Conservation (phyloP, 2,797 vertebrate genomes). For the Ptychobarbus kaznakovi region DNA sequence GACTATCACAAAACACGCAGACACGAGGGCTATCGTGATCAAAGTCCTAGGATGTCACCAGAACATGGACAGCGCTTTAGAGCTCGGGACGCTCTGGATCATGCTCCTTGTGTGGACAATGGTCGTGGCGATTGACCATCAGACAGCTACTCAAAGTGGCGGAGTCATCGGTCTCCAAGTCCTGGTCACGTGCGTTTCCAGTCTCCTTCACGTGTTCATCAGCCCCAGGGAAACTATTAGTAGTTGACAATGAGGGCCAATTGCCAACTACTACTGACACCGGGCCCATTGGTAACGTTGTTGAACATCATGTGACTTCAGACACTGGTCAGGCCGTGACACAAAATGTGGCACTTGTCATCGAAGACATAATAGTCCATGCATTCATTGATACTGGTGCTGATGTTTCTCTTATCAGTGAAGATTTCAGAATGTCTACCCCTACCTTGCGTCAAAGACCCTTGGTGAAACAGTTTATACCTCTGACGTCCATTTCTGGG, state of each 20-base stretch:
- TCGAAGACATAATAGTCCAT: slow-evolving; percentile 6
- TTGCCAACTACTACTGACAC: neutral
- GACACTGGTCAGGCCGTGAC: neutral
- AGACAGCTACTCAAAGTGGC: neutral
- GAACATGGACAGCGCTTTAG: neutral
- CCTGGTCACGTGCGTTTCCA: neutral
- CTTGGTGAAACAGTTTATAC: neutral
- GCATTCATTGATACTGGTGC: slow-evolving; percentile 10
- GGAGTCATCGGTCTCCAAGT: neutral
- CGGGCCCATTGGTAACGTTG: neutral
- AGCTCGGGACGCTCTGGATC: neutral
- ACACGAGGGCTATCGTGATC: neutral
- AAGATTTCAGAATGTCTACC: slow-evolving; percentile 15
- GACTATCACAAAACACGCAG: neutral
- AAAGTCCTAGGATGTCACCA: neutral
- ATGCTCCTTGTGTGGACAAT: too few species aligned
- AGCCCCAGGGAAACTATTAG: neutral
- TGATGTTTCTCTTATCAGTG: neutral
- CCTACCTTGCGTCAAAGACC: neutral
- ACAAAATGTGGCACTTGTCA: neutral
- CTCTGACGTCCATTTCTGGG: neutral
- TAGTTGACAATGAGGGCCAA: slow-evolving; percentile 17
- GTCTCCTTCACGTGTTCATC: neutral
- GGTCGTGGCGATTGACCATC: too few species aligned
- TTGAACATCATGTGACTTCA: neutral